These are phyloP conservation scores for Drosophila leonis DNA, from an alignment of 2,888 invertebrate species.

Conservation along the genomic window DNA sequence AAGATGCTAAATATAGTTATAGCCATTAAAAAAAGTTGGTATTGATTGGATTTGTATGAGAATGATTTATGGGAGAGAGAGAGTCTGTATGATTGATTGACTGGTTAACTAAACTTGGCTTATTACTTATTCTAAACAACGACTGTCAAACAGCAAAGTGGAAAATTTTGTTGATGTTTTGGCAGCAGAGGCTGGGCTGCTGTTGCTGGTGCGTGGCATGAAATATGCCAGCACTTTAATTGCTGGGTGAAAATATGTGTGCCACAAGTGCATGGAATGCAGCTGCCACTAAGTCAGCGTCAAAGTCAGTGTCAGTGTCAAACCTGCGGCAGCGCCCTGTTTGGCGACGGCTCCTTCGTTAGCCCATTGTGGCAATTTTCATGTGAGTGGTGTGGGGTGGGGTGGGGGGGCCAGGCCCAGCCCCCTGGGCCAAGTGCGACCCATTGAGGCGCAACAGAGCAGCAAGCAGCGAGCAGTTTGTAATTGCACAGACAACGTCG, in stretches of 20 bases:
- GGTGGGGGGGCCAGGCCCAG: conserved; percentile 8
- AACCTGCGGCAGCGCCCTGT: conserved; percentile 25
- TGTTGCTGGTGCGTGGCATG: neutral
- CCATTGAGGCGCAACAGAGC: conserved; percentile 55
- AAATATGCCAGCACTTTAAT: conserved; percentile 39
- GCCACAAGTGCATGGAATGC: conserved; percentile 63
- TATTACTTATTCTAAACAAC: neutral
- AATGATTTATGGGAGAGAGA: neutral
- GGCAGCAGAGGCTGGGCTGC: neutral
- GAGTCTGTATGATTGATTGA: neutral
- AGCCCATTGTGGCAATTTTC: conserved; percentile 39
- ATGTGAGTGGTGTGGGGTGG: too few species aligned
- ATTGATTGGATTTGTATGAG: too few species aligned
- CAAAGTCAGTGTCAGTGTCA: conserved; percentile 31
- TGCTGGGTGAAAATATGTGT: conserved; percentile 73
- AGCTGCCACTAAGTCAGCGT: conserved; percentile 17
- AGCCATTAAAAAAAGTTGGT: too few species aligned
- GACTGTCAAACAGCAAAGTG: neutral
- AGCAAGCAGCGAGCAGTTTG: conserved; percentile 17
- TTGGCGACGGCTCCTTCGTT: conserved; percentile 8
- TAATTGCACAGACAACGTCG: conserved; percentile 65
- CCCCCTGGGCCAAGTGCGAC: conserved; percentile 24
- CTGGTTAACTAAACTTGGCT: neutral
- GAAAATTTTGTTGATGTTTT: neutral
- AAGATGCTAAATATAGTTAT: too few species aligned